Evolutionary conservation across 2,797 vertebrate species (phyloP).

Genomic region (Hydrophis major): DNA sequence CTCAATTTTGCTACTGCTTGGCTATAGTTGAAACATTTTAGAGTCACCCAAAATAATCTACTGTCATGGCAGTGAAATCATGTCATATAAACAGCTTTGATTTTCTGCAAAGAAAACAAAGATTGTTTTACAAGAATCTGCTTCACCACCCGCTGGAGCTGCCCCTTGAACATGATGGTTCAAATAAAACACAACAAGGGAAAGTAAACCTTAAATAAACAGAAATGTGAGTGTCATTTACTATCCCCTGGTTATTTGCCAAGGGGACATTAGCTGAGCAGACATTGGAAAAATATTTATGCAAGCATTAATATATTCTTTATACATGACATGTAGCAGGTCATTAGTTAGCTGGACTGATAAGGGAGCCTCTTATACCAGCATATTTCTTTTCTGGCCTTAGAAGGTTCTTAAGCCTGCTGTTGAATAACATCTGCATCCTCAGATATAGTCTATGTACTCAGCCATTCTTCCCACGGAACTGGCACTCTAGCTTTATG

Average conservation of each 20-base stretch:
- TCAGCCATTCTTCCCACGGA: slow-evolving; percentile 31
- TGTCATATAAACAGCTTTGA: slow-evolving; percentile 60
- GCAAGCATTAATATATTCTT: slow-evolving; percentile 71
- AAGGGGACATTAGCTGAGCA: slow-evolving; percentile 70
- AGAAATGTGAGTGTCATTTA: slow-evolving; percentile 72
- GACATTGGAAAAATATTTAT: slow-evolving; percentile 80
- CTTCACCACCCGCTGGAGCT: slow-evolving; percentile 47
- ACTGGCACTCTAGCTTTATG: neutral
- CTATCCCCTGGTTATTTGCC: slow-evolving; percentile 70
- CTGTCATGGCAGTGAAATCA: slow-evolving; percentile 62
- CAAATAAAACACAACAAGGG: slow-evolving; percentile 59
- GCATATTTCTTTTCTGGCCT: slow-evolving; percentile 68
- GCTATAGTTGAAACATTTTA: slow-evolving; percentile 66
- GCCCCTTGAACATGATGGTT: slow-evolving; percentile 49
- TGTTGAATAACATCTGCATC: slow-evolving; percentile 61
- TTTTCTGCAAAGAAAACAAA: slow-evolving; percentile 66
- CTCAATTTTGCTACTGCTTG: slow-evolving; percentile 68
- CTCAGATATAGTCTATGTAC: slow-evolving; percentile 52
- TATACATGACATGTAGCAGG: slow-evolving; percentile 71
- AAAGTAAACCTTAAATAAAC: slow-evolving; percentile 69
- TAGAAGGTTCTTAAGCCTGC: slow-evolving; percentile 57
- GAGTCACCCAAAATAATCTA: slow-evolving; percentile 63
- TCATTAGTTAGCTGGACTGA: slow-evolving; percentile 75
- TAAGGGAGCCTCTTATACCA: slow-evolving; percentile 68
- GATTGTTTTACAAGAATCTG: slow-evolving; percentile 57